Evolutionary conservation across 2,888 invertebrate species (phyloP).

Genomic region (Coelopa pilipes): DNA sequence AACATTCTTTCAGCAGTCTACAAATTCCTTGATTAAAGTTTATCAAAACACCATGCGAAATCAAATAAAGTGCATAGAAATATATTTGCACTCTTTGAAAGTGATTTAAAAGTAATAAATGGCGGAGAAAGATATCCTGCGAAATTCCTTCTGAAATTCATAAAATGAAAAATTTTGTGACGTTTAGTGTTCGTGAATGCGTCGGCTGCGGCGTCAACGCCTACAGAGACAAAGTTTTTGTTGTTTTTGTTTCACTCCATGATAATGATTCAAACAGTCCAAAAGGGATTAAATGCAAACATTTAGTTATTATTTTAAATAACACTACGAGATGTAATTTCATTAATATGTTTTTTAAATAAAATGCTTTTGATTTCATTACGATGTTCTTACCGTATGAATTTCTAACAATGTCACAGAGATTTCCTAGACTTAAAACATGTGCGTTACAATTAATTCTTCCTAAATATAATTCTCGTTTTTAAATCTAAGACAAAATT

Average conservation of each 20-base stretch:
- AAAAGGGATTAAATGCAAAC: neutral
- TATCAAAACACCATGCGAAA: neutral
- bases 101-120: too few relatives aligned
- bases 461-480: neutral
- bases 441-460: too few relatives aligned
- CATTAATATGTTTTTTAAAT: too few relatives aligned
- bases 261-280: neutral
- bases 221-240: conserved; percentile 12
- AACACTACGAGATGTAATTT: too few relatives aligned
- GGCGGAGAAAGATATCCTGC: too few relatives aligned
- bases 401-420: neutral
- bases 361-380: neutral
- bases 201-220: conserved; percentile 20
- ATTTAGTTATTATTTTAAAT: neutral
- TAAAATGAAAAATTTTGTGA: conserved; percentile 7
- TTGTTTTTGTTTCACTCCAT: neutral
- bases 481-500: neutral
- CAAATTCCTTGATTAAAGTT: neutral
- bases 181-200: conserved; percentile 15
- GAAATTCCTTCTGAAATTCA: neutral
- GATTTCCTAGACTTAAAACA: too few relatives aligned
- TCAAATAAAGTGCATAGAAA: too few relatives aligned
- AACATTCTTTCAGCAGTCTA: too few relatives aligned
- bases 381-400: neutral
- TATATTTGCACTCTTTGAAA: too few relatives aligned